These are phyloP conservation scores for Apis florea DNA, from an alignment of 1,140 invertebrate genomes.

Conservation along the genomic window DNA sequence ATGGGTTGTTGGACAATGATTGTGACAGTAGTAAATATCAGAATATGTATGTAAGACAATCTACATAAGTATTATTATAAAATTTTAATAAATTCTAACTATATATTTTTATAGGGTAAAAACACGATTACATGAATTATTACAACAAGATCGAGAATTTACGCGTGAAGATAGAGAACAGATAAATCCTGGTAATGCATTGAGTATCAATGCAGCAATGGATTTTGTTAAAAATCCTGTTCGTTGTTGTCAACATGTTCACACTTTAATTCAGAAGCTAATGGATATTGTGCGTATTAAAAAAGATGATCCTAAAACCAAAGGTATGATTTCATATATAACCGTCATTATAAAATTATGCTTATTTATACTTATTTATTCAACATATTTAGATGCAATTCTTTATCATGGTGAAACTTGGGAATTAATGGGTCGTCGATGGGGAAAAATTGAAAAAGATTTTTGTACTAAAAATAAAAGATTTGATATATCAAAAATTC, in stretches of 20 bases:
- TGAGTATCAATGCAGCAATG: slow-evolving; percentile 93
- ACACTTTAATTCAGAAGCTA: slow-evolving; percentile 91
- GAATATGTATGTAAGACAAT: slow-evolving; percentile 89
- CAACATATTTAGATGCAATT: slow-evolving; percentile 85
- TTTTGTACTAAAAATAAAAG: slow-evolving; percentile 95
- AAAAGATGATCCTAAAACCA: slow-evolving; percentile 92
- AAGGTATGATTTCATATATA: slow-evolving; percentile 80
- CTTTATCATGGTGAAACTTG: slow-evolving; percentile 99
- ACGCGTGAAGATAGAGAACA: slow-evolving; percentile 90
- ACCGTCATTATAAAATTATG: slow-evolving; percentile 4
- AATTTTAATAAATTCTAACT: neutral
- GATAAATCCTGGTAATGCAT: slow-evolving; percentile 94
- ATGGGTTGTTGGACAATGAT: slow-evolving; percentile 98
- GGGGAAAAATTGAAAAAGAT: slow-evolving; percentile 99
- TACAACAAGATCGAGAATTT: slow-evolving; percentile 95
- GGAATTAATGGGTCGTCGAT: slow-evolving; percentile 98
- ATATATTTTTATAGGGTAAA: slow-evolving; percentile 89
- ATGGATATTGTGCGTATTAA: slow-evolving; percentile 92
- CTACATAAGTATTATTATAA: no score
- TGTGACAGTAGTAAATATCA: slow-evolving; percentile 98
- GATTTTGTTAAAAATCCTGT: slow-evolving; percentile 98
- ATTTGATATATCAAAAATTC: slow-evolving; percentile 99
- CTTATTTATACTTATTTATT: slow-evolving; percentile 9
- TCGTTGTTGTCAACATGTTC: slow-evolving; percentile 94
- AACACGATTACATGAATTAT: slow-evolving; percentile 94